phyloP scores from a whole-genome alignment of 2,113 vertebrate species.

The Menidia beryllina region DNA sequence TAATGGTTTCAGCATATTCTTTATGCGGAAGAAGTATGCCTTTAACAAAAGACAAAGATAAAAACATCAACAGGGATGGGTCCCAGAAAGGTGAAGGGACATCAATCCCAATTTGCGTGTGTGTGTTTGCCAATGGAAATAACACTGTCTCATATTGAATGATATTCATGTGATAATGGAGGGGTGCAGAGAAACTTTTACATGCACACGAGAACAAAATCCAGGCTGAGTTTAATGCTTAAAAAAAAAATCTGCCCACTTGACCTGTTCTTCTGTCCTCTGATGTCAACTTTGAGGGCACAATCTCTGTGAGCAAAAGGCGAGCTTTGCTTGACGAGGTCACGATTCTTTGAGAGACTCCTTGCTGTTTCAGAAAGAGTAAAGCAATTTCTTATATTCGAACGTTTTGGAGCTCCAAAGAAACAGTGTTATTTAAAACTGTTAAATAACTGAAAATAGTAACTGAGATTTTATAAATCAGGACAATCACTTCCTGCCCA shows the following conservation, averaged over 20 bases:
- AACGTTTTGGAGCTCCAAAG: slow-evolving; percentile 28
- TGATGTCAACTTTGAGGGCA: slow-evolving; percentile 28
- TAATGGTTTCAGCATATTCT: no score
- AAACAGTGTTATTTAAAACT: slow-evolving; percentile 24
- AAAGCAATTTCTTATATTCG: slow-evolving; percentile 43
- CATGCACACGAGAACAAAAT: slow-evolving; percentile 30
- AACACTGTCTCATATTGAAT: no score
- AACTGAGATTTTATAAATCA: slow-evolving; percentile 36
- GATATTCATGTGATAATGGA: slow-evolving; percentile 50
- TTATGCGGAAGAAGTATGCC: no score
- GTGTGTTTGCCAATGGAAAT: no score
- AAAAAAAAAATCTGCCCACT: slow-evolving; percentile 32
- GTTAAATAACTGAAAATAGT: no score
- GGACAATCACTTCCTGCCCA: slow-evolving; percentile 22
- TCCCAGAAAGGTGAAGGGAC: no score
- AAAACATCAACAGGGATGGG: no score
- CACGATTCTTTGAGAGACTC: slow-evolving; percentile 47
- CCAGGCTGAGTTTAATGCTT: slow-evolving; percentile 36
- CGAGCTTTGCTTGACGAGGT: slow-evolving; percentile 63
- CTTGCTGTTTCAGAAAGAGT: slow-evolving; percentile 44
- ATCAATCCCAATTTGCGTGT: no score
- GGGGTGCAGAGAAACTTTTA: slow-evolving; percentile 22
- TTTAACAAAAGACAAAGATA: no score
- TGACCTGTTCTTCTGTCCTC: slow-evolving; percentile 9
- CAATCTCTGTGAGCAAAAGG: slow-evolving; percentile 54